Base-by-base conservation (phyloP, 2,888 invertebrate genomes). In the Dorcus parallelipipedus region DNA sequence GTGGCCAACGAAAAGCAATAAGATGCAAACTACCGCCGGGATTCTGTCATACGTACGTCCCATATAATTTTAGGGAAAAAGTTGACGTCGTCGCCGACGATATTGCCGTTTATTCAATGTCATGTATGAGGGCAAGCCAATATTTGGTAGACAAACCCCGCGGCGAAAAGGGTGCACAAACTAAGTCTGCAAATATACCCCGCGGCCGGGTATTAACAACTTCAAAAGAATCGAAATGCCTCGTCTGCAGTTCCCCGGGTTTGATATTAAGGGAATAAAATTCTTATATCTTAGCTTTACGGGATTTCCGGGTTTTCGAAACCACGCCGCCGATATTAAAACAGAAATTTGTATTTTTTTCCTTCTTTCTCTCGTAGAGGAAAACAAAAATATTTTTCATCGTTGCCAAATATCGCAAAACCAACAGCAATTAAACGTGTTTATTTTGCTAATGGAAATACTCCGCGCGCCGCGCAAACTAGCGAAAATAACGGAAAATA, bases 171-270 rank as follows among this genome's bases (percentile, higher is more conserved):
- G 42, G 39, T 50, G 47, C 38, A 38, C 42, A 51, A 52, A 56
- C 56, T 56, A 50, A 56, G 47, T 56, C 56, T 45, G 50, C 56
- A 56, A 56, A 56, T 56, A 56, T 50, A 56, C 56, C 56, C 41
- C 14, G 45, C 26, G 51, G 55, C 51, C 38, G 43, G 38, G 47
- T 51, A 51, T 56, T 56, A 51, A 56, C 51, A 56, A 56, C 56
- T 51, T 56, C 56, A 56, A 56, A 56, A 56, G 56, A 45, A 56
- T 56, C 56, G 51, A 45, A 50, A 51, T 56, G 51, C 51, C 40
- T 51, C 40, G 47, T 56, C 51, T 56, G 43, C 39, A 17, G 20
- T 51, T 38, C 20, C 51, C 23, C 40, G 39, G 9, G 20, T 43
- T 50, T 38, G 39, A 54, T 38, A 52, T 43, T 49, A 47, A 40